Evolutionary conservation across 2,888 invertebrate genomes (phyloP).

Genomic region (Callinectes sapidus): DNA sequence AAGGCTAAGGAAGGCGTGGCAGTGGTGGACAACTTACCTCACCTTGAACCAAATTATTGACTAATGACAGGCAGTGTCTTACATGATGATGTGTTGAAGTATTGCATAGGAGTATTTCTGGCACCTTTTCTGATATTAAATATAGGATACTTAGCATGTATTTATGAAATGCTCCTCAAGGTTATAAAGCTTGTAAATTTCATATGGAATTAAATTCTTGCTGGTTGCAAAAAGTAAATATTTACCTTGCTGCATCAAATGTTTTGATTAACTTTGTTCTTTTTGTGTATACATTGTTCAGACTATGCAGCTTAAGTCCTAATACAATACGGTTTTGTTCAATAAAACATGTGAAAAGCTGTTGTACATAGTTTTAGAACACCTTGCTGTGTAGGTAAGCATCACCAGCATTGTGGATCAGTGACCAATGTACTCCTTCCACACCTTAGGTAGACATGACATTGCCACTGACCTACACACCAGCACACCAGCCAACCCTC

Average conservation of each 20-base stretch:
- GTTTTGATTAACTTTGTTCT: background rate
- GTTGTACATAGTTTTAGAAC: background rate
- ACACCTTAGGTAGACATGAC: background rate
- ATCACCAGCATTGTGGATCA: background rate
- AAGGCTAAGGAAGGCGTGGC: background rate
- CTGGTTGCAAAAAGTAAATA: background rate
- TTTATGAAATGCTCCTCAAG: background rate
- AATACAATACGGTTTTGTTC: background rate
- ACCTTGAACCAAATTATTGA: background rate
- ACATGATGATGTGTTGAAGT: background rate
- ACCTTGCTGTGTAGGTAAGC: background rate
- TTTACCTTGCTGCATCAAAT: background rate
- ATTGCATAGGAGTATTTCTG: background rate
- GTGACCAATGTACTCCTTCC: background rate
- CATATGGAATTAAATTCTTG: background rate
- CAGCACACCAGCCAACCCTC: too few species aligned
- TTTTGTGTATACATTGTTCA: background rate
- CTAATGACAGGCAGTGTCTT: background rate
- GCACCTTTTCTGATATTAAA: background rate
- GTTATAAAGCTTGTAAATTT: background rate
- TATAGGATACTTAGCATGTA: background rate
- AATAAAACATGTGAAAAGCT: background rate
- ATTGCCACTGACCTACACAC: too few species aligned
- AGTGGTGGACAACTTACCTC: constrained; percentile 20
- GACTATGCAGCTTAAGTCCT: background rate